Evolutionary conservation across 2,888 invertebrate species (phyloP).

Genomic region (Nasonovia ribisnigri): DNA sequence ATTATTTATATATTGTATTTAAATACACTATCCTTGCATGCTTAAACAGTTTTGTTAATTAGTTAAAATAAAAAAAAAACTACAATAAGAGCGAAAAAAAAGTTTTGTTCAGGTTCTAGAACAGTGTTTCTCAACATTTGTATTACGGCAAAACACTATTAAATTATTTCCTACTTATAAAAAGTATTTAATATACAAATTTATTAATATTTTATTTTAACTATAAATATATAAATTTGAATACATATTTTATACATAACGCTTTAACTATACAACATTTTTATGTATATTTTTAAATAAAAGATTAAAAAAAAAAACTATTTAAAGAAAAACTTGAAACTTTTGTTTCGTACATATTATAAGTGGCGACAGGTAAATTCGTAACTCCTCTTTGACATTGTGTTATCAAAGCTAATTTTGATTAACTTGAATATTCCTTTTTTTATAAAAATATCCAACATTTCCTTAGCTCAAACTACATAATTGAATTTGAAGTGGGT

Average conservation of each 20-base stretch:
- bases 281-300: background rate
- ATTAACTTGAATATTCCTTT: background rate
- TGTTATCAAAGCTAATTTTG: background rate
- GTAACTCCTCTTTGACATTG: too few relatives aligned
- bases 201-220: background rate
- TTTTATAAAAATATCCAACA: background rate
- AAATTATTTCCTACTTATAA: background rate
- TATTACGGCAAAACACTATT: background rate
- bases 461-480: background rate
- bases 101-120: background rate
- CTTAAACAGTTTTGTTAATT: background rate
- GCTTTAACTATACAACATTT: background rate
- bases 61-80: background rate
- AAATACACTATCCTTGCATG: background rate
- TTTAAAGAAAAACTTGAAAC: background rate
- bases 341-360: background rate
- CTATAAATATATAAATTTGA: background rate
- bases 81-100: background rate
- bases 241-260: background rate
- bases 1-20: background rate
- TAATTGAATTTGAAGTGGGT: background rate
- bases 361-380: too few relatives aligned
- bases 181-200: too few relatives aligned
- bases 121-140: background rate
- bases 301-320: background rate